These are phyloP conservation scores for Corythoichthys intestinalis DNA, from an alignment of 2,113 vertebrate species.

Conservation along the genomic window DNA sequence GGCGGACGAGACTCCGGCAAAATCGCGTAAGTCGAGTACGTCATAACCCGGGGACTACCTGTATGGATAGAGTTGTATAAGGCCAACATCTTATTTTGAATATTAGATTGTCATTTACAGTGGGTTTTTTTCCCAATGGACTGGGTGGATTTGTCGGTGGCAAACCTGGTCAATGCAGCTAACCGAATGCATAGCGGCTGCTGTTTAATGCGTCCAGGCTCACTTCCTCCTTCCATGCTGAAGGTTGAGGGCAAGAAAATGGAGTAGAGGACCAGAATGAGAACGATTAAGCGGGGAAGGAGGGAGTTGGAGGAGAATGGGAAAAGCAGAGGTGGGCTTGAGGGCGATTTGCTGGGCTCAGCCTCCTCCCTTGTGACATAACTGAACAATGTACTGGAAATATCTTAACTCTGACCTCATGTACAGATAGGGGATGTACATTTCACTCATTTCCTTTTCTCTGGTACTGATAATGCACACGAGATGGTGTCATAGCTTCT, in stretches of 20 bases:
- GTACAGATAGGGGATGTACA: constrained; percentile 19
- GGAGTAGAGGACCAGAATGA: constrained; percentile 33
- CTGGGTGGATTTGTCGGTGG: no score
- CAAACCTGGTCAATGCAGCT: constrained; percentile 40
- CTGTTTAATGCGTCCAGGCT: constrained; percentile 58
- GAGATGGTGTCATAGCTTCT: constrained; percentile 45
- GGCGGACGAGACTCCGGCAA: no score
- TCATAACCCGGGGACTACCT: no score
- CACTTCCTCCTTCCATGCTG: constrained; percentile 34
- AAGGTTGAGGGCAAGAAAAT: constrained; percentile 41
- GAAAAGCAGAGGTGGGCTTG: constrained; percentile 52
- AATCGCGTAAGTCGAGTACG: no score
- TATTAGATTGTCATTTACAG: no score
- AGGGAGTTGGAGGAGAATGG: constrained; percentile 29
- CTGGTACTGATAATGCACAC: background rate
- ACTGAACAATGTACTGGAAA: constrained; percentile 63
- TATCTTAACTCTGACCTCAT: constrained; percentile 68
- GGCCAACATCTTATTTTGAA: no score
- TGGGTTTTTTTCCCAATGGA: no score
- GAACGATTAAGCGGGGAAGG: constrained; percentile 17
- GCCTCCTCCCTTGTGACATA: constrained; percentile 55
- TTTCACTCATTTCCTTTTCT: constrained; percentile 1
- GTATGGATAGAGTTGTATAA: no score
- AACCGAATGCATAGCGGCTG: constrained; percentile 54
- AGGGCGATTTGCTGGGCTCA: constrained; percentile 56